A percentile compares a stretch with the other conserved stretches of the same genome.
phyloP scores from a whole-genome alignment of 2,888 invertebrate species.

The Thymelicus sylvestris region DNA sequence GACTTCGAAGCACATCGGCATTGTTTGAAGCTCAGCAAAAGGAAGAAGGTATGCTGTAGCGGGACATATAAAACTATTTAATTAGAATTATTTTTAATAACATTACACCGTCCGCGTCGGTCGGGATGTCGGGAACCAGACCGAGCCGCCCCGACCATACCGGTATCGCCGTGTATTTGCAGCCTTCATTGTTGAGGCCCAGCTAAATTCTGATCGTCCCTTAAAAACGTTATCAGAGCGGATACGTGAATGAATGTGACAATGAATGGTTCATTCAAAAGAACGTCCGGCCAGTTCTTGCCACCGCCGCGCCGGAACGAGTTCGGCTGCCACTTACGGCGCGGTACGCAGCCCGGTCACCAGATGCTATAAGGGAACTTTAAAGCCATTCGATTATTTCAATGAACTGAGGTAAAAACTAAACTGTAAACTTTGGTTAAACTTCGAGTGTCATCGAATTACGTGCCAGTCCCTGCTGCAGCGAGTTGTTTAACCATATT shows the following conservation, averaged over 20 bases:
- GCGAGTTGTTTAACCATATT: no score
- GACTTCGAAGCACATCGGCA: no score
- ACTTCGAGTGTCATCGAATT: neutral
- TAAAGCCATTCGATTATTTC: slow-evolving; percentile 24
- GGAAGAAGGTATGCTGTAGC: no score
- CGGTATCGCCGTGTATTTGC: slow-evolving; percentile 2
- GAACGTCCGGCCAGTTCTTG: slow-evolving; percentile 24
- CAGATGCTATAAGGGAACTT: slow-evolving; percentile 9
- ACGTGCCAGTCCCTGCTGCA: neutral
- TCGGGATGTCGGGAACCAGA: neutral
- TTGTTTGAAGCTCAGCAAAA: no score
- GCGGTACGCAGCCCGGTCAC: neutral
- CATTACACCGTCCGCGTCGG: no score
- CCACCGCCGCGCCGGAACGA: slow-evolving; percentile 17
- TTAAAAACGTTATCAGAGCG: slow-evolving; percentile 29
- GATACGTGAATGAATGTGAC: slow-evolving; percentile 39
- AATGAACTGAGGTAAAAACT: slow-evolving; percentile 14
- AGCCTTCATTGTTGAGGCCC: neutral
- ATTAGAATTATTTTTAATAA: no score
- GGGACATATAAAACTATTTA: no score
- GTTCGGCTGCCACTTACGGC: slow-evolving; percentile 16
- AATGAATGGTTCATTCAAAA: slow-evolving; percentile 44
- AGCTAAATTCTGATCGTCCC: slow-evolving; percentile 13
- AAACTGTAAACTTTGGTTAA: neutral
- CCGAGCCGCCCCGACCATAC: neutral